A percentile compares a stretch with the other conserved stretches of the same genome.
Conservation (phyloP, 2,888 invertebrate species). For the Drosophila infuscata region DNA sequence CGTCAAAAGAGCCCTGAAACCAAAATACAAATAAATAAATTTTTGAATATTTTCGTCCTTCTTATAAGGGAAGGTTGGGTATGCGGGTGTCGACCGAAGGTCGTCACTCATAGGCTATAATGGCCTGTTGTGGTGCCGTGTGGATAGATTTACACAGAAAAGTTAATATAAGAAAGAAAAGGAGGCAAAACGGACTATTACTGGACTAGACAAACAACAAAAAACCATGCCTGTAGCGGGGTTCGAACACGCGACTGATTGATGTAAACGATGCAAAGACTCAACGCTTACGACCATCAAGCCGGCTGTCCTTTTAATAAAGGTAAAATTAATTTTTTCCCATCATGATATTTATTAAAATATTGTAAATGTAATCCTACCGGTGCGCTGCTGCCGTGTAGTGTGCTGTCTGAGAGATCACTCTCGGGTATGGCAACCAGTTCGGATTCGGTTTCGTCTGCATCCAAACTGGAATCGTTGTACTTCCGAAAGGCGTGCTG, state of each 20-base stretch:
- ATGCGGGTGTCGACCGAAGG: too few relatives aligned
- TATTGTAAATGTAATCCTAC: slow-evolving; percentile 81
- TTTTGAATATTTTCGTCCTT: background rate
- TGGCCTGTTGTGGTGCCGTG: too few relatives aligned
- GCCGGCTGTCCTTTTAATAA: too few relatives aligned
- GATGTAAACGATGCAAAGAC: too few relatives aligned
- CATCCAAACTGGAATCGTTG: slow-evolving; percentile 88
- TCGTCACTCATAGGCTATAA: too few relatives aligned
- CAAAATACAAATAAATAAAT: background rate
- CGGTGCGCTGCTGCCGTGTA: slow-evolving; percentile 91
- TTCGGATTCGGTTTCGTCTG: slow-evolving; percentile 95
- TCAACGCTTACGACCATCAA: too few relatives aligned
- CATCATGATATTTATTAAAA: background rate
- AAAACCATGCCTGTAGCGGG: too few relatives aligned
- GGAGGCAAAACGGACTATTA: too few relatives aligned
- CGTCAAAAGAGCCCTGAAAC: slow-evolving; percentile 89
- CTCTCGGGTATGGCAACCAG: slow-evolving; percentile 96
- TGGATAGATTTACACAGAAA: too few relatives aligned
- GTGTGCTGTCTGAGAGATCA: slow-evolving; percentile 93
- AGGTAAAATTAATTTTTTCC: background rate
- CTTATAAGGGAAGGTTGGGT: background rate
- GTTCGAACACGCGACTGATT: too few relatives aligned
- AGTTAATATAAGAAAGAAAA: too few relatives aligned
- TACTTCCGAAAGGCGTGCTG: slow-evolving; percentile 86
- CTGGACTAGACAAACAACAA: too few relatives aligned